phyloP scores from a whole-genome alignment of 2,888 invertebrate species.

The Craniophora ligustri region DNA sequence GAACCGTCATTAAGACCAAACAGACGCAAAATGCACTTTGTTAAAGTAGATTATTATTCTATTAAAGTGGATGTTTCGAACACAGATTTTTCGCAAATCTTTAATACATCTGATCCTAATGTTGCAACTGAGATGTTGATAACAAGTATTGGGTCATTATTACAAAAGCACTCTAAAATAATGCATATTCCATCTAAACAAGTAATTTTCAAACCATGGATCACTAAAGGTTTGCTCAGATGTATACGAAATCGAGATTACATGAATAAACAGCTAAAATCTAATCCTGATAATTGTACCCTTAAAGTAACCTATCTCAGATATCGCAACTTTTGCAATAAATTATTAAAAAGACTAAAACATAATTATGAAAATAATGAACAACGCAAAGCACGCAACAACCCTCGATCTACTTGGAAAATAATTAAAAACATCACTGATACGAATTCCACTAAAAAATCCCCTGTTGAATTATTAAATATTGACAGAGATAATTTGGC shows the following conservation, averaged over 20 bases:
- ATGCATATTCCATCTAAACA: neutral
- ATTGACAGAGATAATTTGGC: neutral
- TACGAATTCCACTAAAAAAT: neutral
- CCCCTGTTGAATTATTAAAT: neutral
- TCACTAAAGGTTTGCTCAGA: neutral
- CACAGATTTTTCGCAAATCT: constrained; percentile 1
- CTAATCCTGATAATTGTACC: neutral
- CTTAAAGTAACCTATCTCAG: constrained; percentile 1
- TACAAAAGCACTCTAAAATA: neutral
- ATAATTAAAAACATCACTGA: constrained; percentile 4
- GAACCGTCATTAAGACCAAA: constrained; percentile 1
- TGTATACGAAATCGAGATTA: constrained; percentile 3
- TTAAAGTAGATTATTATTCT: constrained; percentile 1
- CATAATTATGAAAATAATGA: neutral
- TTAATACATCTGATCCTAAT: constrained; percentile 1
- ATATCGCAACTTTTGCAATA: constrained; percentile 9
- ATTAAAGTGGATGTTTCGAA: constrained; percentile 2
- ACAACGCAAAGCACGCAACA: neutral
- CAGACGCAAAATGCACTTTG: constrained; percentile 2
- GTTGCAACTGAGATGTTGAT: constrained; percentile 1
- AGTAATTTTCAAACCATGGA: neutral
- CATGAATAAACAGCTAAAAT: neutral
- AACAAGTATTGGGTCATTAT: neutral
- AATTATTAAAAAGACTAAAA: neutral
- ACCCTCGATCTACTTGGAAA: constrained; percentile 1